These are phyloP conservation scores for Anthonomus grandis DNA, from an alignment of 1,140 invertebrate genomes.

Conservation along the genomic window DNA sequence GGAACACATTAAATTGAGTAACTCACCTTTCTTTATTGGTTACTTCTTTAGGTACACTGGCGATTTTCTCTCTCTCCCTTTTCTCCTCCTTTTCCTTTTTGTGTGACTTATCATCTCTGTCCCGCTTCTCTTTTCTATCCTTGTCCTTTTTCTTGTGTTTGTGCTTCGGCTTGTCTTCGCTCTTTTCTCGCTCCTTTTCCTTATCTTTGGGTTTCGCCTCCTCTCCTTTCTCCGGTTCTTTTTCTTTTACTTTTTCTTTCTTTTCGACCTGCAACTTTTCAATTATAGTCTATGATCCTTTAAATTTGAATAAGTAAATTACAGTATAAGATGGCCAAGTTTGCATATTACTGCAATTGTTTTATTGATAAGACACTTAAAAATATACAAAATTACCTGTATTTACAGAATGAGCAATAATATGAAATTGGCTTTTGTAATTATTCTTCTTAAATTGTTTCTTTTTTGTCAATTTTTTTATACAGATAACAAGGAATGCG, in stretches of 20 bases:
- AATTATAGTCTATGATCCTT: too few relatives aligned
- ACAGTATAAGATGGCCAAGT: too few relatives aligned
- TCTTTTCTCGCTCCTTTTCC: constrained; percentile 28
- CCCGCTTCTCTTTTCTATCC: constrained; percentile 36
- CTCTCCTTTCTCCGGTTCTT: constrained; percentile 31
- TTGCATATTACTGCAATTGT: too few relatives aligned
- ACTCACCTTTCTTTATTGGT: constrained; percentile 19
- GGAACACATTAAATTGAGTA: too few relatives aligned
- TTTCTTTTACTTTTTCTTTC: constrained; percentile 35
- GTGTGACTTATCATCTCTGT: constrained; percentile 29
- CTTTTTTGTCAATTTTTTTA: too few relatives aligned
- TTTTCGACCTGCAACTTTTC: constrained; percentile 29
- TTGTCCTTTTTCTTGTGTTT: constrained; percentile 44
- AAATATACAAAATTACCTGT: too few relatives aligned
- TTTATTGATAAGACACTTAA: too few relatives aligned
- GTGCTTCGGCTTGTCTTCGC: constrained; percentile 38
- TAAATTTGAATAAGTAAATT: too few relatives aligned
- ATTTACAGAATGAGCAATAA: too few relatives aligned
- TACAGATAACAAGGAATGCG: too few relatives aligned
- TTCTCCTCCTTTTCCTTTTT: constrained; percentile 21
- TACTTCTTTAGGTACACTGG: constrained; percentile 6
- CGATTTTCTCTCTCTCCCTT: constrained; percentile 20
- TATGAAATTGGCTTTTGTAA: too few relatives aligned
- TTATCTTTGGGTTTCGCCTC: constrained; percentile 28
- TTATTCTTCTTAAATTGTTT: too few relatives aligned